Conservation (phyloP, 2,113 vertebrate species). For the Festucalex cinctus region DNA sequence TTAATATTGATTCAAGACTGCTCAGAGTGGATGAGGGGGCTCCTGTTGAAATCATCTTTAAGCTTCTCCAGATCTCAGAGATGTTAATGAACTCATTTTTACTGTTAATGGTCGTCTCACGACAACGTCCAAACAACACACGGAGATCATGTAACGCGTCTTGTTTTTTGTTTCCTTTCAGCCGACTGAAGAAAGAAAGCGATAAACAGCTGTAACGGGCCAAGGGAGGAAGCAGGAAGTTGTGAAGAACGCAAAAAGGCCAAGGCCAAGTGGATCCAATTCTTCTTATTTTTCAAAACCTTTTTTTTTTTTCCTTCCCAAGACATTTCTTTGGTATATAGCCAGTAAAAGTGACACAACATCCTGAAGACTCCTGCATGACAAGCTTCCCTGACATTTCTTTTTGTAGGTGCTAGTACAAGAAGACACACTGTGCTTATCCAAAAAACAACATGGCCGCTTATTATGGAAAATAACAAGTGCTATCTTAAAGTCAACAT, state of each 20-base stretch:
- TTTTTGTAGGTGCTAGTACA: constrained; percentile 91
- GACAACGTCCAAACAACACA: no score
- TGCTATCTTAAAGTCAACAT: constrained; percentile 95
- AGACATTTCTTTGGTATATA: constrained; percentile 77
- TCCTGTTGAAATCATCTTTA: no score
- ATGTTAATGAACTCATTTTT: no score
- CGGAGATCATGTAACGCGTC: no score
- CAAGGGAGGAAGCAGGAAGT: constrained; percentile 70
- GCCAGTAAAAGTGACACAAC: constrained; percentile 80
- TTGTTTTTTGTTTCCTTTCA: constrained; percentile 65
- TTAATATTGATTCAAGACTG: no score
- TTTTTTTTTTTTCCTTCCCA: constrained; percentile 42
- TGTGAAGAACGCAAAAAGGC: constrained; percentile 69
- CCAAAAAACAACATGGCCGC: constrained; percentile 67
- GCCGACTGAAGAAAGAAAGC: constrained; percentile 99
- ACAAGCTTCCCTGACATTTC: constrained; percentile 78
- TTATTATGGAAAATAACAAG: constrained; percentile 86
- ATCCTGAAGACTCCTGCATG: constrained; percentile 90
- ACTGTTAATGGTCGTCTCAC: no score
- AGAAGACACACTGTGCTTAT: constrained; percentile 84
- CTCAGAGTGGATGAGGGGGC: no score
- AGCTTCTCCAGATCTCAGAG: no score
- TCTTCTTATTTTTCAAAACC: constrained; percentile 46
- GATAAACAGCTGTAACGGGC: constrained; percentile 95
- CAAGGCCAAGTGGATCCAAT: constrained; percentile 80